These are phyloP conservation scores for Esox lucius DNA, from an alignment of 2,797 vertebrate genomes.

Conservation along the genomic window DNA sequence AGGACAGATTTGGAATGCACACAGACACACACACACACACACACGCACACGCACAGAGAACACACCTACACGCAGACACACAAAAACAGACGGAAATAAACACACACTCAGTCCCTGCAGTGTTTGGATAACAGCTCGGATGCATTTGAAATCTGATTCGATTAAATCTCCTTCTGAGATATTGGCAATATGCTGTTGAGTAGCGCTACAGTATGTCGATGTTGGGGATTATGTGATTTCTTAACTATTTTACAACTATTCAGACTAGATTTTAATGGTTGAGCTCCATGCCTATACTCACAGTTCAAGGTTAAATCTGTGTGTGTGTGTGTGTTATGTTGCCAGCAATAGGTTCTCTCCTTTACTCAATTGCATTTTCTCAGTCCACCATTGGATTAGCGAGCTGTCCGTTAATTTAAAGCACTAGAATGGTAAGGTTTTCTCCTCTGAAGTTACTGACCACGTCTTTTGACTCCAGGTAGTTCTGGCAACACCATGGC, in stretches of 20 bases:
- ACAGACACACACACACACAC: constrained; percentile 20
- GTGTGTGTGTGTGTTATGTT: too few species aligned
- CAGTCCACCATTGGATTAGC: too few species aligned
- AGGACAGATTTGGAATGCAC: constrained; percentile 31
- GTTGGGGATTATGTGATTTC: not conserved
- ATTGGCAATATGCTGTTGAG: not conserved
- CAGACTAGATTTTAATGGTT: too few species aligned
- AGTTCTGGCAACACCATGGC: too few species aligned
- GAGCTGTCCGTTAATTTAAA: too few species aligned
- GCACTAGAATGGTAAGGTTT: too few species aligned
- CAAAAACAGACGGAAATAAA: not conserved
- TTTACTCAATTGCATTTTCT: too few species aligned
- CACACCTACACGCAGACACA: constrained; percentile 22
- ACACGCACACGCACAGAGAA: constrained; percentile 16
- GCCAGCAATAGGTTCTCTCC: too few species aligned
- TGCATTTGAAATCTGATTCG: not conserved
- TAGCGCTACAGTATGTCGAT: not conserved
- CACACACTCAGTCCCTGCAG: constrained; percentile 10
- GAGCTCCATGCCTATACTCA: too few species aligned
- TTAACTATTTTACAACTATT: not conserved
- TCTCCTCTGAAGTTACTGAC: too few species aligned
- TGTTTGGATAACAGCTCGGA: not conserved
- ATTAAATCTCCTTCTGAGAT: not conserved
- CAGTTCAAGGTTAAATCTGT: too few species aligned
- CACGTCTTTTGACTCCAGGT: too few species aligned